Evolutionary conservation across 1,140 invertebrate genomes (phyloP).

Genomic region (Lordiphosa mommai): DNA sequence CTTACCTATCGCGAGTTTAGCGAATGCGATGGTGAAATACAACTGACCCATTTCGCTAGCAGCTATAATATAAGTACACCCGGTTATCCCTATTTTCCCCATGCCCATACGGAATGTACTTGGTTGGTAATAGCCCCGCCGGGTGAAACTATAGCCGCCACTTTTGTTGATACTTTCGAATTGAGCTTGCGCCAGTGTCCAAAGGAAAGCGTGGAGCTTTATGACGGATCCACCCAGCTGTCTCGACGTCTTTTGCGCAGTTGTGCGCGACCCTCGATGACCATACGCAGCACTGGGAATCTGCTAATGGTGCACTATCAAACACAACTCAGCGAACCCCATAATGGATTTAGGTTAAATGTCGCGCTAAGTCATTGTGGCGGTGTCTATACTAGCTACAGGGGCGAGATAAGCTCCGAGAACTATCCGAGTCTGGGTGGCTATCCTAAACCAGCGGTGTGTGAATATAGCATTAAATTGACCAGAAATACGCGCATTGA

Average conservation of each 20-base stretch:
- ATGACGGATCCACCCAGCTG: conserved; percentile 87
- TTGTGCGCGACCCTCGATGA: conserved; percentile 81
- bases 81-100: conserved; percentile 89
- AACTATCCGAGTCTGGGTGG: conserved; percentile 81
- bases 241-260: conserved; percentile 83
- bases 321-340: conserved; percentile 84
- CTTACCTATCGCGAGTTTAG: conserved; percentile 65
- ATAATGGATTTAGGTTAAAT: conserved; percentile 89
- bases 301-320: conserved; percentile 87
- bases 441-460: conserved; percentile 81
- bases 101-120: conserved; percentile 88
- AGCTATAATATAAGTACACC: conserved; percentile 84
- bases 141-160: conserved; percentile 85
- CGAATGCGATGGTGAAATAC: conserved; percentile 50
- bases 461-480: conserved; percentile 83
- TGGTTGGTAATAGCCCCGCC: conserved; percentile 87
- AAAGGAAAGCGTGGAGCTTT: conserved; percentile 86
- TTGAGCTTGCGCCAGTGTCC: conserved; percentile 82
- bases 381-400: conserved; percentile 80
- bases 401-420: conserved; percentile 81
- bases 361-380: conserved; percentile 84
- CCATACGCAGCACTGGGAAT: conserved; percentile 81
- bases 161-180: conserved; percentile 88
- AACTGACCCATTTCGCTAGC: conserved; percentile 68
- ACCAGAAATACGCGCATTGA: conserved; percentile 80